Base-by-base conservation (phyloP, 2,113 vertebrate species). In the Gymnorhina tibicen region DNA sequence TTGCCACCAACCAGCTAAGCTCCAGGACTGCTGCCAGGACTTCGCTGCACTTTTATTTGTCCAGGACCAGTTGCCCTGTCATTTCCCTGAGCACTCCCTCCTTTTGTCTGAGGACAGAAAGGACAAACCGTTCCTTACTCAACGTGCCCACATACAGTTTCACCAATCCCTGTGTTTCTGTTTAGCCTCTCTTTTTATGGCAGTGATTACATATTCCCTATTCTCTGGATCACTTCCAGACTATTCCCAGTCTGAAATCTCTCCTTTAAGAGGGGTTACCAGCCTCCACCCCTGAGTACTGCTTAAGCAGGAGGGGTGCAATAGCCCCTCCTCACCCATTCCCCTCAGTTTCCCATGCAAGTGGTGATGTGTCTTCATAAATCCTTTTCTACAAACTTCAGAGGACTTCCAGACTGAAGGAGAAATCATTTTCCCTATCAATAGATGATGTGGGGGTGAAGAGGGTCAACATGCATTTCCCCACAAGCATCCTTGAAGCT, bases 351-450 rank as follows among this genome's bases (percentile, higher is more conserved):
- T 80, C 53, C 58, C 46, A 44, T 27, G 7, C 2, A 4, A 63
- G 47, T 73, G 16, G 17, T 2, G 7, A 85, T 28, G 26, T 1
- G 0, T 53, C 22, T 85, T 44, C 0, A 0, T 33, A 74, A 85
- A 64, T 20, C n/a, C 10, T 7, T 58, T 85, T 73, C 16, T 19
- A 49, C 15, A 77, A 58, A 41, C 13, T 60, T 30, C 62, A 55
- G 26, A 76, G 35, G 47, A 35, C n/a, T 55, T 64, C 35, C 41
- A 72, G 47, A 2, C 39, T 30, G 16, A 63, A 82, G 35, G 20
- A 80, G 55, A 58, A 66, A 62, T 58, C 10, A 32, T 62, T 85
- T 84, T 70, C 26, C 64, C 23, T 44, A 18, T n/a, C 0, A 1
- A 46, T 3, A 26, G 60, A 19, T 7, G 46, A 52, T 59, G 42